Base-by-base conservation (phyloP, 2,888 invertebrate genomes). In the Caenorhabditis afra region DNA sequence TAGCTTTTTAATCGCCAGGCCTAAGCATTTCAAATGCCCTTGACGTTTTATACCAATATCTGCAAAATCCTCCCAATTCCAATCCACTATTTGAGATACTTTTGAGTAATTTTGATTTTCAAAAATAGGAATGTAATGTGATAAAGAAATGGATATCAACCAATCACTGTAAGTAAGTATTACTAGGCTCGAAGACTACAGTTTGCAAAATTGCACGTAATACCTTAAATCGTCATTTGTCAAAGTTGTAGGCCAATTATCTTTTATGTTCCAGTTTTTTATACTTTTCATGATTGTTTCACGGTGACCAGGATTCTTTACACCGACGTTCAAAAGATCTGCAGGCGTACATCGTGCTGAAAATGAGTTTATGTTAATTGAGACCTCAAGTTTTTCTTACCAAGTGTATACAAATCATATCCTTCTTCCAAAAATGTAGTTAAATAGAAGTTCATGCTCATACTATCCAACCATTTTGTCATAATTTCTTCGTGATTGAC, bases 61-160 rank as follows among this genome's bases (percentile, higher is more conserved):
- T 92, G 99, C 98, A 90, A 99, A 93, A 92, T 99, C 99, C 91
- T 99, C 99, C 97, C 97, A 98, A 76, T 96, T 95, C 66, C 99
- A 93, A 90, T 96, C 95, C 39, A 95, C 95, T 67, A 97, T 29
- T 29, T 29, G 29, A 29, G 29, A 29, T 29, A 29, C 29, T 29
- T 29, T 29, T 29, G 29, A 29, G 7, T 29, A 29, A 29, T 29
- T 29, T 29, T 98, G 97, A 84, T 94, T 94, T 82, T 95, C 94
- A 80, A 99, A 93, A 49, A 95, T 95, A 20, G 94, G 94, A 47
- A 95, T 94, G 91, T 99, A 99, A 91, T 97, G 96, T 90, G 96
- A 95, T 82, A 99, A 93, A 83, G 96, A 93, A 81, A 98, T 93
- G 86, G 96, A 92, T 87, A 95, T 94, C 74, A 99, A 93, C 97